phyloP scores from a whole-genome alignment of 2,888 invertebrate genomes.

The Tetanocera ferruginea region DNA sequence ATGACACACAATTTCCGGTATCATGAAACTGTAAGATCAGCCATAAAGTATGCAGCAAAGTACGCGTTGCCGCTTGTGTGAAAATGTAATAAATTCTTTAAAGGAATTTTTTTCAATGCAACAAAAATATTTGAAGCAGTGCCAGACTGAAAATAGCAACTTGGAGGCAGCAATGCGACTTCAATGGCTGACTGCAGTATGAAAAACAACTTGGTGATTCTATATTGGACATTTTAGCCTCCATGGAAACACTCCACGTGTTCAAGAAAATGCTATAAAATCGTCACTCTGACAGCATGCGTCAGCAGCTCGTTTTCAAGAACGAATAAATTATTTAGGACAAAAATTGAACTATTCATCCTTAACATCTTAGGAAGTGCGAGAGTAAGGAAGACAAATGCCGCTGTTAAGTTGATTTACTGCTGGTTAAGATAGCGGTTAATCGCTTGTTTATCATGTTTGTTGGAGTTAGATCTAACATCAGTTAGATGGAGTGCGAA shows the following conservation, averaged over 20 bases:
- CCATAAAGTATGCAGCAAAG: conserved; percentile 35
- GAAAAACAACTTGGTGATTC: neutral
- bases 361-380: neutral
- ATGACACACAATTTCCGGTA: neutral
- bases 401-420: neutral
- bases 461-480: conserved; percentile 44
- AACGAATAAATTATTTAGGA: conserved; percentile 31
- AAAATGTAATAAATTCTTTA: conserved; percentile 38
- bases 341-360: conserved; percentile 25
- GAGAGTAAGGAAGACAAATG: neutral
- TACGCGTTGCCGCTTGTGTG: conserved; percentile 19
- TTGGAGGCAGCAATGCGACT: neutral
- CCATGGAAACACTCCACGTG: no score
- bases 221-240: no score
- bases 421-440: neutral
- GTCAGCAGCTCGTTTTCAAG: conserved; percentile 7
- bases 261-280: neutral
- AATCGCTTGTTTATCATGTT: conserved; percentile 40
- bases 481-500: conserved; percentile 25
- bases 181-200: neutral
- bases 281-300: neutral
- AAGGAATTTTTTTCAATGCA: conserved; percentile 2
- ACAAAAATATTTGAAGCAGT: neutral
- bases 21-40: conserved; percentile 5
- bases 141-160: neutral